Base-by-base conservation (phyloP, 2,797 vertebrate genomes). In the Acomys russatus region DNA sequence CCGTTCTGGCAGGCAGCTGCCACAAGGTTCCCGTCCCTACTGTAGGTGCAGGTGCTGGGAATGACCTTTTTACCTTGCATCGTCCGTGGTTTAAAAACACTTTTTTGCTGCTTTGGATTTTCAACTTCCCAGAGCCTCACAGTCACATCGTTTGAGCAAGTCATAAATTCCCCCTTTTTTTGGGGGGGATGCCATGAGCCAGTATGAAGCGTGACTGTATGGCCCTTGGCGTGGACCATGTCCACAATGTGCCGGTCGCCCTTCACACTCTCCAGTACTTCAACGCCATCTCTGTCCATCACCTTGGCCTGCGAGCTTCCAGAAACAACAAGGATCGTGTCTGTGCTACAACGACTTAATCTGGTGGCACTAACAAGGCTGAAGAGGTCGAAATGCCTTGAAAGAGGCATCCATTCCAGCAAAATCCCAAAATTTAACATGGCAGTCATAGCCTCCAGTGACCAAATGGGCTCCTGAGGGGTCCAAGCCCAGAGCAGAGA, bases 161-260 rank as follows among this genome's bases (percentile, higher is more conserved):
- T 44, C 44, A 44, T 44, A 44, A 44, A 44, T 44, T 44, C 44
- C 3, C 44, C 44, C 4, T 44, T 44, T 44, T 44, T 44, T 44
- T 44, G 44, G 44, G 44, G 44, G 44, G 44, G 44, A 4, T 44
- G 44, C 44, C 44, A 44, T 44, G 44, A 44, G 44, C 44, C 44
- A 4, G 44, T 44, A 44, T 44, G 44, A 44, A 44, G 44, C 44
- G 44, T 44, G 3, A 4, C 44, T 44, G 44, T 3, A 4, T 44
- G 44, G 44, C 44, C 99, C 99, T 99, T 99, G 82, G 99, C 99
- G 96, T 99, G 99, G 77, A 99, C 99, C 99, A 99, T 99, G 98
- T 99, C 99, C 96, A 99, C 99, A 44, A 99, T 99, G 98, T 99
- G 99, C 88, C 99, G 99, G 98, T 99, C 99, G 97, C 99, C 99